These are phyloP conservation scores for Drosophila nigritarsus DNA, from an alignment of 2,888 invertebrate genomes.

Conservation along the genomic window DNA sequence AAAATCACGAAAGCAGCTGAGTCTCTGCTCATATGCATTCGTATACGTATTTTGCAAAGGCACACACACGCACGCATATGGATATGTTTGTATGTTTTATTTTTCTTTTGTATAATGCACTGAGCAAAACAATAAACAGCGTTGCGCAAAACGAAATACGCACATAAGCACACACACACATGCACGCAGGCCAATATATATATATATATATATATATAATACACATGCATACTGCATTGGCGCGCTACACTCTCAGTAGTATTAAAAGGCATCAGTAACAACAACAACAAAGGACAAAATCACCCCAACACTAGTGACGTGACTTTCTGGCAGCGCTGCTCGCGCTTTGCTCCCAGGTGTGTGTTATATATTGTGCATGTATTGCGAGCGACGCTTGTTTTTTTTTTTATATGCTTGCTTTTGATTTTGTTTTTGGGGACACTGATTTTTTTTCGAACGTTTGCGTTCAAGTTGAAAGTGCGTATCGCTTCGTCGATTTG, in stretches of 20 bases:
- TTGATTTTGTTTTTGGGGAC: constrained; percentile 64
- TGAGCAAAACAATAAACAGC: constrained; percentile 57
- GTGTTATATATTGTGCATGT: constrained; percentile 42
- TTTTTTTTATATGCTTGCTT: constrained; percentile 28
- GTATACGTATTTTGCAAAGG: constrained; percentile 6
- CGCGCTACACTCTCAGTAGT: constrained; percentile 61
- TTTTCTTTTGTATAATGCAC: constrained; percentile 9
- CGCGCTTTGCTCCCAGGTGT: constrained; percentile 59
- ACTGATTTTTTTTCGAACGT: constrained; percentile 52
- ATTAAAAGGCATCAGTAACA: constrained; percentile 26
- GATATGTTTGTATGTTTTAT: constrained; percentile 9
- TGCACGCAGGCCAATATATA: neutral
- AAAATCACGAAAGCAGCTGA: constrained; percentile 42
- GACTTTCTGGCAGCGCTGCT: constrained; percentile 58
- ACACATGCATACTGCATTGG: constrained; percentile 38
- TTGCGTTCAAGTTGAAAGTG: constrained; percentile 56
- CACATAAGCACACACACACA: constrained; percentile 26
- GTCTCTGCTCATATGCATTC: constrained; percentile 5
- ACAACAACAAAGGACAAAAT: constrained; percentile 39
- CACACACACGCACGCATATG: constrained; percentile 5
- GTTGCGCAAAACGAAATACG: constrained; percentile 46
- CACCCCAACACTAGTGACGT: constrained; percentile 57
- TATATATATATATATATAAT: neutral
- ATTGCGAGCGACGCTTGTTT: constrained; percentile 17
- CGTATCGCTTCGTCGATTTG: constrained; percentile 31